Evolutionary conservation across 1,140 invertebrate species (phyloP).

Genomic region (Andrena cerasifolii): DNA sequence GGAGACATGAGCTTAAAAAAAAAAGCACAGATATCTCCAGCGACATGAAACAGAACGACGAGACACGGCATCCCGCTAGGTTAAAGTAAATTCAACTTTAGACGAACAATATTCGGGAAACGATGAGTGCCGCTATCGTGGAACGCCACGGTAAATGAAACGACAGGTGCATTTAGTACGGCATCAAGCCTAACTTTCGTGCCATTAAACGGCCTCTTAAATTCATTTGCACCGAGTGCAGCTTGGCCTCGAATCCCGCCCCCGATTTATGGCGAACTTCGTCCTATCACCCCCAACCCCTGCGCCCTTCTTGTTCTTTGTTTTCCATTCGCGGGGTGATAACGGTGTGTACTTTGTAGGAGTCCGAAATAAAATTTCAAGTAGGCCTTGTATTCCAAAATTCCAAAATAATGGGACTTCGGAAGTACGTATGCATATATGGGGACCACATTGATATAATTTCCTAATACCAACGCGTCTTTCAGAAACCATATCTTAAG

Average conservation of each 20-base stretch:
- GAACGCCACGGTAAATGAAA: conserved; percentile 1
- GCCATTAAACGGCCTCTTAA: conserved; percentile 28
- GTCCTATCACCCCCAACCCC: background rate
- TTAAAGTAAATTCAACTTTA: conserved; percentile 9
- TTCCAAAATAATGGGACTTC: too few relatives aligned
- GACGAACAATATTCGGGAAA: conserved; percentile 13
- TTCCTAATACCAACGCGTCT: too few relatives aligned
- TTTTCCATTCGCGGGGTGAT: background rate
- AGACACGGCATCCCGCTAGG: background rate
- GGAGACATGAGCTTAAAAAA: background rate
- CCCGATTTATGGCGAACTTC: conserved; percentile 4
- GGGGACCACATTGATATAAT: too few relatives aligned
- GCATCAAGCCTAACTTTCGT: conserved; percentile 11
- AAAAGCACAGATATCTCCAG: background rate
- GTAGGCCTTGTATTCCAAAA: too few relatives aligned
- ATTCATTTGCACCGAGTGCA: conserved; percentile 9
- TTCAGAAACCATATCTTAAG: too few relatives aligned
- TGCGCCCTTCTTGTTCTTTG: background rate
- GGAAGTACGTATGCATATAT: too few relatives aligned
- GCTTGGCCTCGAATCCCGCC: background rate
- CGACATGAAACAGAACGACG: conserved; percentile 6
- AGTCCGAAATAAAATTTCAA: too few relatives aligned
- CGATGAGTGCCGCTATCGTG: conserved; percentile 13
- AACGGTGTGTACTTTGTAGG: too few relatives aligned
- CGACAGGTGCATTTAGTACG: conserved; percentile 7